Conservation (phyloP, 2,113 vertebrate species). For the Electrona antarctica region DNA sequence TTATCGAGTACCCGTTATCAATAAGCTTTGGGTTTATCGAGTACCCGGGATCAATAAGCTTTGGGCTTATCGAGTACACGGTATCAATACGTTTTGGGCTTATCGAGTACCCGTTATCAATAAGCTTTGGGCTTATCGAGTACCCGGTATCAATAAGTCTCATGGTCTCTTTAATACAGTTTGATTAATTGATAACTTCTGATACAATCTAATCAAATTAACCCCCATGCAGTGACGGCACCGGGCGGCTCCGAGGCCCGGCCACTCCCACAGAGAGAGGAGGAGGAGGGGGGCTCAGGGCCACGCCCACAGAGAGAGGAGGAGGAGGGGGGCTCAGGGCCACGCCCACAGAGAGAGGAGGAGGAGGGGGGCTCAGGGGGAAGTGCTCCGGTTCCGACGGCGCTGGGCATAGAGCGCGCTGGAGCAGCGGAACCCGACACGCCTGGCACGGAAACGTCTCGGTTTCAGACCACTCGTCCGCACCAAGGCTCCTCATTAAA, state of each 20-base stretch:
- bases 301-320: slow-evolving; percentile 22
- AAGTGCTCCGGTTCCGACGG: slow-evolving; percentile 13
- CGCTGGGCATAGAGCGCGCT: background rate
- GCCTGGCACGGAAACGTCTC: slow-evolving; percentile 48
- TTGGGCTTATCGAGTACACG: too few species aligned
- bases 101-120: too few species aligned
- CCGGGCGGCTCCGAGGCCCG: slow-evolving; percentile 1
- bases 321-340: slow-evolving; percentile 57
- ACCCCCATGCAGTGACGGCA: background rate
- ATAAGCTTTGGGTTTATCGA: too few species aligned
- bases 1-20: too few species aligned
- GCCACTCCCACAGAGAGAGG: slow-evolving; percentile 23
- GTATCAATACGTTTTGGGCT: too few species aligned
- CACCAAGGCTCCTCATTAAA: slow-evolving; percentile 19
- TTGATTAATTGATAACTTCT: too few species aligned
- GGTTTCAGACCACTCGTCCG: slow-evolving; percentile 41
- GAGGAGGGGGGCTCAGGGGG: slow-evolving; percentile 61
- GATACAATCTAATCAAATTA: too few species aligned
- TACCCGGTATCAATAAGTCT: too few species aligned
- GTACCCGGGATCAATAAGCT: too few species aligned
- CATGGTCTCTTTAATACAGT: too few species aligned
- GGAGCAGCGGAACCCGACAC: slow-evolving; percentile 26
- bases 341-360: slow-evolving; percentile 25
- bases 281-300: slow-evolving; percentile 58
- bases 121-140: too few species aligned